phyloP scores from a whole-genome alignment of 2,888 invertebrate species.

The Acleris emargana region DNA sequence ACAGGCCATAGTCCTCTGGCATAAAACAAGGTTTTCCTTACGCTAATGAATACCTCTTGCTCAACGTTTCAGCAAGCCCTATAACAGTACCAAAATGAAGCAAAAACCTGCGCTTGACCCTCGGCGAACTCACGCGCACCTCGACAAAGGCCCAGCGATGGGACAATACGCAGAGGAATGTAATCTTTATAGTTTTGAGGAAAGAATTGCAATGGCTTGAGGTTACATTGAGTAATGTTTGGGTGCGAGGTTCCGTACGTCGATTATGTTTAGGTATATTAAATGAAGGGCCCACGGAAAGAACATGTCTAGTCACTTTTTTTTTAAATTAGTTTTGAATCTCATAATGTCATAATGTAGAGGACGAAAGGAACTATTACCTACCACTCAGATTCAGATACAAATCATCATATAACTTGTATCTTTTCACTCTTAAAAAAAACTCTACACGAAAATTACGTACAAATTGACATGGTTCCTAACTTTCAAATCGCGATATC shows the following conservation, averaged over 20 bases:
- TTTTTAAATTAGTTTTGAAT: too few species aligned
- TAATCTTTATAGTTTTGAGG: background rate
- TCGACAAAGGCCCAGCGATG: slow-evolving; percentile 17
- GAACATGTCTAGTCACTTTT: too few species aligned
- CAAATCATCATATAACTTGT: too few species aligned
- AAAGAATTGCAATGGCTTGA: background rate
- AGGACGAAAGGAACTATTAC: too few species aligned
- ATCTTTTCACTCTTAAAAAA: too few species aligned
- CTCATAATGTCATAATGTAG: too few species aligned
- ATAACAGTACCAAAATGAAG: slow-evolving; percentile 22
- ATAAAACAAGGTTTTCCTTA: background rate
- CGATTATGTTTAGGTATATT: too few species aligned
- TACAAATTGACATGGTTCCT: too few species aligned
- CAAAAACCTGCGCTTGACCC: slow-evolving; percentile 23
- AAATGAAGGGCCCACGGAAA: too few species aligned
- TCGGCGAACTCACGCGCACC: slow-evolving; percentile 26
- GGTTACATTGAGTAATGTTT: background rate
- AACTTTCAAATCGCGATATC: too few species aligned
- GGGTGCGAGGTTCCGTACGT: slow-evolving; percentile 2
- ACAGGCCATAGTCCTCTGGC: background rate
- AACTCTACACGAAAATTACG: too few species aligned
- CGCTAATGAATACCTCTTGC: slow-evolving; percentile 6
- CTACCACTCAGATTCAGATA: too few species aligned
- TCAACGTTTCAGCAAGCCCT: slow-evolving; percentile 18
- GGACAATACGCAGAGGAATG: slow-evolving; percentile 7